Evolutionary conservation across 2,113 vertebrate genomes (phyloP), one percentile per base, ranked within the genome.

Genomic region (Clarias magur): DNA sequence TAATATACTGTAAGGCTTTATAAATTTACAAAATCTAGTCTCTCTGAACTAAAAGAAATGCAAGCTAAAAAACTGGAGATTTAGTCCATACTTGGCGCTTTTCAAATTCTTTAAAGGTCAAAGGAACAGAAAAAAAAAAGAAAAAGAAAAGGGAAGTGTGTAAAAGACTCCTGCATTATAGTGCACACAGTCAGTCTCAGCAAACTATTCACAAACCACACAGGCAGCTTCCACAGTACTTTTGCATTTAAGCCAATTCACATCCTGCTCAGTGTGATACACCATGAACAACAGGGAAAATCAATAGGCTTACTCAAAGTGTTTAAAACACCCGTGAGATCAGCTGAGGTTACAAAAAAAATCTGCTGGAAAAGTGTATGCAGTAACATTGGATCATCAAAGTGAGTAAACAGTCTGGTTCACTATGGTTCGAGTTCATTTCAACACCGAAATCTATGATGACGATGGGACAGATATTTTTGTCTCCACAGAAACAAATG

Each of bases 161-260:
- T n/a, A 57, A 13, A 79, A 13, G 57, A 59, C 16, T 21, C 15
- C 54, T 59, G n/a, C 76, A 80, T 80, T 38, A 80, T 13, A 80
- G 79, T 19, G 34, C 57, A 23, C 79, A 60, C 27, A 12, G 79
- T 60, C 19, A 38, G 13, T 62, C 23, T 60, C 17, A 38, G 56
- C 23, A 56, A 80, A 62, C 57, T 59, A 80, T 80, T 80, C 79
- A 60, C 56, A 80, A 80, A 23, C 57, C 79, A 80, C 57, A 38
- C 57, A 38, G 79, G 27, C 57, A 13, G 60, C 38, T 80, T 38
- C 10, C 19, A 34, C 19, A 80, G 23, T 38, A 23, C 10, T 80
- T 80, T 80, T 60, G 79, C 9, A 60, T 80, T 60, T 38, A 80
- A 80, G 4, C 57, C 53, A 59, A 34, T 60, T 60, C 79, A 60